Evolutionary conservation across 2,113 vertebrate species (phyloP).

Genomic region (Zingel zingel): DNA sequence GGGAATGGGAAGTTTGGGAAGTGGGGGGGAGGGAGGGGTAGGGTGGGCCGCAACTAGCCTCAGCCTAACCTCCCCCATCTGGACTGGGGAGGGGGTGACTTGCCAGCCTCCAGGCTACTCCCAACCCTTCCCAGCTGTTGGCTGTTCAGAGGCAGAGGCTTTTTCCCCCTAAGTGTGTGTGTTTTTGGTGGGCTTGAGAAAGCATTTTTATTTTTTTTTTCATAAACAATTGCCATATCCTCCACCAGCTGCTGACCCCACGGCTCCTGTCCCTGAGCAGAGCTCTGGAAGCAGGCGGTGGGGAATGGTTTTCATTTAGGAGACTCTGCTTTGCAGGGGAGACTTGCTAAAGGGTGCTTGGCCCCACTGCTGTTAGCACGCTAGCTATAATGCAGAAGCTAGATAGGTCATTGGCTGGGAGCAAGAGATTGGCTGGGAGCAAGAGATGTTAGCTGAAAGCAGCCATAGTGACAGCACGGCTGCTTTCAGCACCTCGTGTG

Average conservation of each 20-base stretch:
- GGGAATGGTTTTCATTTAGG: slow-evolving; percentile 96
- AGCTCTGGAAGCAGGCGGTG: slow-evolving; percentile 64
- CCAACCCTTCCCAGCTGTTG: slow-evolving; percentile 99
- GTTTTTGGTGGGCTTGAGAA: slow-evolving; percentile 97
- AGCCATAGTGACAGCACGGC: slow-evolving; percentile 18
- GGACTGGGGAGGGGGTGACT: slow-evolving; percentile 90
- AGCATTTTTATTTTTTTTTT: slow-evolving; percentile 90
- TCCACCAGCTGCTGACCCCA: slow-evolving; percentile 99
- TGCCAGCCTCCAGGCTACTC: slow-evolving; percentile 99
- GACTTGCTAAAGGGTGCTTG: slow-evolving; percentile 86
- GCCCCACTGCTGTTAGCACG: slow-evolving; percentile 88
- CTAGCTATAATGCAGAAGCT: slow-evolving; percentile 85
- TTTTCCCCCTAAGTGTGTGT: slow-evolving; percentile 81
- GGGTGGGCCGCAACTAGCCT: slow-evolving; percentile 94
- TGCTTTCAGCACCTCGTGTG: slow-evolving; percentile 25
- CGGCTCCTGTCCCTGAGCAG: slow-evolving; percentile 87
- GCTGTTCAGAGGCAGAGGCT: slow-evolving; percentile 85
- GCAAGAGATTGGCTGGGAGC: slow-evolving; percentile 61
- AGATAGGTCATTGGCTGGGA: slow-evolving; percentile 82
- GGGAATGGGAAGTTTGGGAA: slow-evolving; percentile 99
- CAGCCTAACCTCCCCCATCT: slow-evolving; percentile 98
- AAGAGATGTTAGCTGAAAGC: slow-evolving; percentile 56
- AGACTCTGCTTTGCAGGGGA: slow-evolving; percentile 74
- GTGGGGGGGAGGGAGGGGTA: slow-evolving; percentile 91
- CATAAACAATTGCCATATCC: slow-evolving; percentile 99